phyloP scores from a whole-genome alignment of 2,888 invertebrate species.

The Melolontha melolontha region DNA sequence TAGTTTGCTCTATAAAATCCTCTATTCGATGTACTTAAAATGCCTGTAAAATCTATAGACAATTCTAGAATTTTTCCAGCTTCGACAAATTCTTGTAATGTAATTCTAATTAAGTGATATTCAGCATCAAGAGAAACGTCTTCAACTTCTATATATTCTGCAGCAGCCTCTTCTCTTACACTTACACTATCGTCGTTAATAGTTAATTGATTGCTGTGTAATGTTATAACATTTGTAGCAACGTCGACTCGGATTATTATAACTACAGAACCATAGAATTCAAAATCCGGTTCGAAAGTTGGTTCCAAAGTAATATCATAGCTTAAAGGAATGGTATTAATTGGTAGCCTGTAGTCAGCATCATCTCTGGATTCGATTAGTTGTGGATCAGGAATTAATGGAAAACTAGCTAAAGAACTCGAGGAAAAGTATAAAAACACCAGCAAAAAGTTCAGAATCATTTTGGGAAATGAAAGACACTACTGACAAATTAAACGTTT shows the following conservation, averaged over 20 bases:
- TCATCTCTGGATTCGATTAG: slow-evolving; percentile 6
- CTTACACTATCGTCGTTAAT: neutral
- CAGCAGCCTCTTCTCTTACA: neutral
- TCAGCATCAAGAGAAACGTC: neutral
- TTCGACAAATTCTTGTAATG: neutral
- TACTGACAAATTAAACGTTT: too few species aligned
- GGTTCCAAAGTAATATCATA: slow-evolving; percentile 46
- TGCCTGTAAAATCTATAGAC: slow-evolving; percentile 21
- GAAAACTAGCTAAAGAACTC: too few species aligned
- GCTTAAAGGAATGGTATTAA: slow-evolving; percentile 41
- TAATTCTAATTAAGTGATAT: neutral
- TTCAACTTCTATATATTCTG: neutral
- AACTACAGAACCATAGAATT: slow-evolving; percentile 42
- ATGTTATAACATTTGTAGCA: slow-evolving; percentile 38
- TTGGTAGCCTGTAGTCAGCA: slow-evolving; percentile 42
- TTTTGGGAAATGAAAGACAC: too few species aligned
- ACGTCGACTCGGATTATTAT: slow-evolving; percentile 37
- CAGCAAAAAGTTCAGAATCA: too few species aligned
- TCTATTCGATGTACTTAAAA: slow-evolving; percentile 5
- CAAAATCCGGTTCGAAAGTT: slow-evolving; percentile 23
- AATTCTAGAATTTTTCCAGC: neutral
- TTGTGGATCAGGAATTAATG: too few species aligned
- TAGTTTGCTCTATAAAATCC: slow-evolving; percentile 37
- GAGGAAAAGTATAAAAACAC: too few species aligned
- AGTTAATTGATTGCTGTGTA: slow-evolving; percentile 35